These are phyloP conservation scores for Cyclargus thomasi DNA, from an alignment of 1,140 invertebrate species.

Conservation along the genomic window DNA sequence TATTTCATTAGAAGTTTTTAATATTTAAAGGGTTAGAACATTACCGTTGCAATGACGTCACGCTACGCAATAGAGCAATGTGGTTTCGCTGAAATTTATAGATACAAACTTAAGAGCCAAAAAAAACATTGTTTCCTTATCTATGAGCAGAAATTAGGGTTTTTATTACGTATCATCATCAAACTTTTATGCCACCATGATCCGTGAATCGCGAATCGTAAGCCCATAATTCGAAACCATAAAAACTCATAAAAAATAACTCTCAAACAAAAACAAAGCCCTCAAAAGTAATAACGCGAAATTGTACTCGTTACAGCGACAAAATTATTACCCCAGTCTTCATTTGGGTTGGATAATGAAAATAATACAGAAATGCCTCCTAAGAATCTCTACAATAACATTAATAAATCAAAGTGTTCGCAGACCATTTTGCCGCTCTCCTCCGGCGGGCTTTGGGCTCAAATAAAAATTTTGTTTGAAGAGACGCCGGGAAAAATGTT, in stretches of 20 bases:
- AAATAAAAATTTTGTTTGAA: constrained; percentile 54
- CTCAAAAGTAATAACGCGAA: constrained; percentile 36
- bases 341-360: constrained; percentile 43
- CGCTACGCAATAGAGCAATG: no score
- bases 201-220: neutral
- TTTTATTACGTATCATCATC: neutral
- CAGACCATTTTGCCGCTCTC: constrained; percentile 43
- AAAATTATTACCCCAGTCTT: constrained; percentile 39
- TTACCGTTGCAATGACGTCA: no score
- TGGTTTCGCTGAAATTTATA: neutral
- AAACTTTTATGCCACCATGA: constrained; percentile 2
- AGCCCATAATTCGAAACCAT: constrained; percentile 3
- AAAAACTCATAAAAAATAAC: constrained; percentile 13
- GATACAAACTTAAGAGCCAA: neutral
- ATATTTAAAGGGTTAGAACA: no score
- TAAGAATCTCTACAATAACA: constrained; percentile 44
- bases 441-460: constrained; percentile 30
- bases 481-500: constrained; percentile 36
- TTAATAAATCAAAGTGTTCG: constrained; percentile 51
- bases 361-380: constrained; percentile 44
- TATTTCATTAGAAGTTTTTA: no score
- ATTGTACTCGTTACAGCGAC: constrained; percentile 31
- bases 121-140: no score
- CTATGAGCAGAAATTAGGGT: neutral
- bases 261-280: constrained; percentile 20